Conservation (phyloP, 2,113 vertebrate species). For the Dendrocopos noguchii region DNA sequence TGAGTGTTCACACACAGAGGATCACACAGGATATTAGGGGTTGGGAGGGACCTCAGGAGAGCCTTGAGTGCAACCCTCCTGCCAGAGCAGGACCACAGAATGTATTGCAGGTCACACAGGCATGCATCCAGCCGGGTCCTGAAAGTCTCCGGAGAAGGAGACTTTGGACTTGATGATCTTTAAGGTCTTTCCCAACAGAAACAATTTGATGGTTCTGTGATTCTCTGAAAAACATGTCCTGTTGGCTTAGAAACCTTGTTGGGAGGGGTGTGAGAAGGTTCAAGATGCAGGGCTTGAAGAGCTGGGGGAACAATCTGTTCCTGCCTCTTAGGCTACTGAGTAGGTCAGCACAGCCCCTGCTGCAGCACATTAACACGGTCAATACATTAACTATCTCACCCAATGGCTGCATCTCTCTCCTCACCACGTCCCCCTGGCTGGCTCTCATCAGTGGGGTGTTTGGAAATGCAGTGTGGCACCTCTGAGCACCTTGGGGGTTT, state of each 20-base stretch:
- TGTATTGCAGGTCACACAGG: no score
- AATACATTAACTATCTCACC: neutral
- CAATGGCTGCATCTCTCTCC: neutral
- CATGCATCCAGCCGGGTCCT: no score
- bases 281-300: neutral
- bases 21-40: no score
- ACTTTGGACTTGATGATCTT: no score
- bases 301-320: neutral
- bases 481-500: neutral
- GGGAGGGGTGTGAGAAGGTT: neutral
- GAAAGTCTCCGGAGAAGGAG: no score
- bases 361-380: rapidly evolving
- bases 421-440: neutral
- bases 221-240: neutral
- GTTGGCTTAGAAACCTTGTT: neutral
- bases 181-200: no score
- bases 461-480: neutral
- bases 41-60: no score
- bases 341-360: neutral
- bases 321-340: neutral
- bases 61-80: no score
- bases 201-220: no score
- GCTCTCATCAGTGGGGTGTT: neutral
- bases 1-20: no score
- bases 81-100: no score